Evolutionary conservation across 1,140 invertebrate species (phyloP).

Genomic region (Copidosoma floridanum): DNA sequence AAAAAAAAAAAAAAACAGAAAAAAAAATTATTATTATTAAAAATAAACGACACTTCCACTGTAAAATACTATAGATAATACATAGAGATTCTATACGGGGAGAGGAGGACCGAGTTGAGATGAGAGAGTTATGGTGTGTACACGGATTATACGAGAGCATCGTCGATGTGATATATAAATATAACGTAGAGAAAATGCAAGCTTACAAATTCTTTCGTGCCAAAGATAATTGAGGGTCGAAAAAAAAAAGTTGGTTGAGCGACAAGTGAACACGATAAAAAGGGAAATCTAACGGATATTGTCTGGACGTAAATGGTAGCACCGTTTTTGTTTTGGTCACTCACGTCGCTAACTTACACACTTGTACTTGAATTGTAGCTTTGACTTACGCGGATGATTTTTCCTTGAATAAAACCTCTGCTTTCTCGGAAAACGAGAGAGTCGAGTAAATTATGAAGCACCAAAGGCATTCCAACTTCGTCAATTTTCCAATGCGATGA

Average conservation of each 20-base stretch:
- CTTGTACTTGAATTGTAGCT: too few species aligned
- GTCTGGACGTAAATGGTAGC: too few species aligned
- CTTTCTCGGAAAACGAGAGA: not conserved
- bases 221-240: constrained; percentile 14
- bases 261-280: too few species aligned
- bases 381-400: too few species aligned
- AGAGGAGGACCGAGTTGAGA: constrained; percentile 6
- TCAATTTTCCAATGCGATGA: constrained; percentile 9
- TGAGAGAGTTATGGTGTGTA: constrained; percentile 3
- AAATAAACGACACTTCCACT: constrained; percentile 31
- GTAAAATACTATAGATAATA: constrained; percentile 35
- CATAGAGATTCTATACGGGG: constrained; percentile 31
- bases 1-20: not conserved
- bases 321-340: too few species aligned
- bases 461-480: not conserved
- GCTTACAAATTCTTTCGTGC: constrained; percentile 24
- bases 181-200: constrained; percentile 21
- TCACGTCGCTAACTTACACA: too few species aligned
- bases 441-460: not conserved
- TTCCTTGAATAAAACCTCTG: too few species aligned
- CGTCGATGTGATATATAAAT: constrained; percentile 29
- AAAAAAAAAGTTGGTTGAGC: not conserved
- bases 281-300: too few species aligned
- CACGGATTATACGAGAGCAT: constrained; percentile 24
- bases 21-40: too few species aligned